Conservation (phyloP, 2,797 vertebrate species). For the Chrysocyon brachyurus region DNA sequence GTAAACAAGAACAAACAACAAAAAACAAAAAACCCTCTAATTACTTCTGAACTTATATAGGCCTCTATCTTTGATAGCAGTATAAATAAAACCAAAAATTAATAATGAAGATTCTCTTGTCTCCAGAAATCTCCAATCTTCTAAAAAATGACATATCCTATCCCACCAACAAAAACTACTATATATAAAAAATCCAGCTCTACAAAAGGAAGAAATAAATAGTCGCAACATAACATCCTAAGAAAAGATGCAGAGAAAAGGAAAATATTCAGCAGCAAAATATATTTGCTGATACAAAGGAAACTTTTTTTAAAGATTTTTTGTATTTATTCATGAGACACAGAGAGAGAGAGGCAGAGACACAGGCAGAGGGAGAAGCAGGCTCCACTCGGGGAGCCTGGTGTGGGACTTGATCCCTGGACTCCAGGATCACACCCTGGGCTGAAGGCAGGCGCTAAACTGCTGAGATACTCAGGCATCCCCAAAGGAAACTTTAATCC, state of each 20-base stretch:
- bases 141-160: neutral
- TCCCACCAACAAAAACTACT: neutral
- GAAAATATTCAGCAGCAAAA: neutral
- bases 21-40: neutral
- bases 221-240: neutral
- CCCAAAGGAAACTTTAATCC: neutral
- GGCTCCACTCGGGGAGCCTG: no score
- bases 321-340: no score
- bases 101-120: neutral
- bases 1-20: neutral
- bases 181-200: neutral
- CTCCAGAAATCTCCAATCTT: neutral
- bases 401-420: no score
- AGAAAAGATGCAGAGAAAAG: neutral
- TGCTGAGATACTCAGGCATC: no score
- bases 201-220: neutral
- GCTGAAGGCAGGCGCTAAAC: no score
- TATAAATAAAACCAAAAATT: neutral
- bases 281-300: neutral
- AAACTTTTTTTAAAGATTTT: neutral
- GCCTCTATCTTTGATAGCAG: neutral
- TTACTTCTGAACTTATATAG: neutral
- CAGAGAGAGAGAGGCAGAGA: no score
- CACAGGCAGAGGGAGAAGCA: no score
- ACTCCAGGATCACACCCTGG: no score